Evolutionary conservation across 2,113 vertebrate genomes (phyloP).

Genomic region (Clarias macrocephalus): DNA sequence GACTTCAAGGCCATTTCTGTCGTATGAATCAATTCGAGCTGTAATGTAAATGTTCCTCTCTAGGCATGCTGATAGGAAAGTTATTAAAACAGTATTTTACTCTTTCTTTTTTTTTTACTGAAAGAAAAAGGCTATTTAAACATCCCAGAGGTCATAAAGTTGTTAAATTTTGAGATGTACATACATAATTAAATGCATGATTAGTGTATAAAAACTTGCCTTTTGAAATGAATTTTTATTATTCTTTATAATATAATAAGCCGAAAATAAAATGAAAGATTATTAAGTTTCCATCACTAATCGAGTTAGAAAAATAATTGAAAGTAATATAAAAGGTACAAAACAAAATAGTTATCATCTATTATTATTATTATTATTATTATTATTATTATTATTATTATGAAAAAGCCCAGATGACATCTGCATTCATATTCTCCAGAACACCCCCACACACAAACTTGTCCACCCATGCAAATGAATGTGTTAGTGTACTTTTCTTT

Average conservation of each 20-base stretch:
- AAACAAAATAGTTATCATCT: slow-evolving; percentile 17
- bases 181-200: slow-evolving; percentile 45
- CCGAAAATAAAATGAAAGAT: slow-evolving; percentile 11
- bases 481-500: not conserved
- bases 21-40: slow-evolving; percentile 20
- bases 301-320: slow-evolving; percentile 36
- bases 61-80: not conserved
- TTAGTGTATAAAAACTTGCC: not conserved
- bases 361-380: slow-evolving; percentile 25
- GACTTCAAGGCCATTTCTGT: slow-evolving; percentile 10
- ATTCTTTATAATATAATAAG: slow-evolving; percentile 23
- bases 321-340: slow-evolving; percentile 18
- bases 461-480: not conserved
- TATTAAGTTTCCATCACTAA: slow-evolving; percentile 9
- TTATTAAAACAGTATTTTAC: slow-evolving; percentile 25
- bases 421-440: slow-evolving; percentile 1
- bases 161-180: slow-evolving; percentile 23
- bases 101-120: not conserved
- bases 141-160: not conserved
- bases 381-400: slow-evolving; percentile 23
- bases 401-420: not conserved
- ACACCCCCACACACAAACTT: not conserved
- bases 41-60: slow-evolving; percentile 19
- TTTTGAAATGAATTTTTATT: slow-evolving; percentile 12
- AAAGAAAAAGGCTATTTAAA: slow-evolving; percentile 9